A percentile compares a stretch with the other conserved stretches of the same genome.
Evolutionary conservation across 2,113 vertebrate species (phyloP).

Genomic region (Brienomyrus longianalis): DNA sequence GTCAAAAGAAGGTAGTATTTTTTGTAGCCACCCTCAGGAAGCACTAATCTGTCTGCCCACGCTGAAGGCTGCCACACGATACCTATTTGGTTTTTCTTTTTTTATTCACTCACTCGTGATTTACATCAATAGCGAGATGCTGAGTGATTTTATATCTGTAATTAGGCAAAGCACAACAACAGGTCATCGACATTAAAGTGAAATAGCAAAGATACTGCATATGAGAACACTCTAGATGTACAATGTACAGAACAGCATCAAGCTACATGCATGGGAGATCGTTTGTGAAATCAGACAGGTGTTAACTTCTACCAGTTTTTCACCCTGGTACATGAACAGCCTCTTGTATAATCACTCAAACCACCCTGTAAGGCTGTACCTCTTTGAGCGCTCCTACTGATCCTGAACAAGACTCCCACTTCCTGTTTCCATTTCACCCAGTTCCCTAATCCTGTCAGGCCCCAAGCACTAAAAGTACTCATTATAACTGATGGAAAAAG

Average conservation of each 20-base stretch:
- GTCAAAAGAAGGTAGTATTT: background rate
- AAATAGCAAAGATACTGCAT: background rate
- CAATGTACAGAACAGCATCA: background rate
- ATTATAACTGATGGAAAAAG: background rate
- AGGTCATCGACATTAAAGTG: background rate
- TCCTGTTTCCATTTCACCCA: background rate
- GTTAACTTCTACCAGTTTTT: background rate
- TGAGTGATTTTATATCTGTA: background rate
- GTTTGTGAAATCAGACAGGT: background rate
- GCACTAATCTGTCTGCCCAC: background rate
- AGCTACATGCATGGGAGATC: background rate
- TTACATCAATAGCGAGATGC: background rate
- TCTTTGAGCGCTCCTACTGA: background rate
- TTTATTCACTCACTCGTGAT: background rate
- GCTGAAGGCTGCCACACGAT: background rate
- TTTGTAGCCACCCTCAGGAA: background rate
- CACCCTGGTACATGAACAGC: background rate
- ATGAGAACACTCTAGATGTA: background rate
- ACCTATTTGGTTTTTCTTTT: background rate
- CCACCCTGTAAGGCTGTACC: background rate
- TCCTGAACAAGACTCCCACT: background rate
- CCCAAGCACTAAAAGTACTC: slow-evolving; percentile 3
- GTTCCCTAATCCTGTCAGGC: background rate
- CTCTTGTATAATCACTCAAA: background rate
- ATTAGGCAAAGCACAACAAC: background rate